Percentiles rank a stretch among this genome's conserved stretches.
These are phyloP conservation scores for Porites lobata DNA, from an alignment of 92 coral and sea anemone species.

Conservation along the genomic window DNA sequence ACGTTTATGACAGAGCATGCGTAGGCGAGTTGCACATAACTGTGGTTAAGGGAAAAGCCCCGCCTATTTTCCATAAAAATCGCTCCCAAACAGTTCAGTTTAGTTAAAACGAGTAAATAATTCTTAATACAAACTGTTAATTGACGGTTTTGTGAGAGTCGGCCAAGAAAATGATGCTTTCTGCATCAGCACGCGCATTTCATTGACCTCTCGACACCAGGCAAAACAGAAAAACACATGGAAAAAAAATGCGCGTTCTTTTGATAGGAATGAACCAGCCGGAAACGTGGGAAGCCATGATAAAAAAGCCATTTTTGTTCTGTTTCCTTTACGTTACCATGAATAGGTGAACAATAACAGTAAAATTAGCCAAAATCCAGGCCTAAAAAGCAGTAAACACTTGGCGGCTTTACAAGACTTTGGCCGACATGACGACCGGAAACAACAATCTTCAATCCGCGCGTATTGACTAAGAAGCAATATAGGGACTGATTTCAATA, in stretches of 20 bases:
- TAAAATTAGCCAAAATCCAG: neutral
- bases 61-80: slow-evolving; percentile 17
- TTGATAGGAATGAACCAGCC: slow-evolving; percentile 1
- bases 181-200: slow-evolving; percentile 14
- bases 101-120: neutral
- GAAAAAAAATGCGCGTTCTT: too few species aligned
- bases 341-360: neutral
- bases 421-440: neutral
- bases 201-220: slow-evolving; percentile 28
- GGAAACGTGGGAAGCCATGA: slow-evolving; percentile 13
- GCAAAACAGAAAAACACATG: neutral
- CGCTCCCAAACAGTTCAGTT: slow-evolving; percentile 1
- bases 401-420: neutral
- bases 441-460: neutral
- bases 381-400: neutral
- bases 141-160: neutral
- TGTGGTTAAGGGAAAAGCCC: slow-evolving; percentile 39
- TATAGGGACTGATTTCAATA: neutral
- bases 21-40: slow-evolving; percentile 32
- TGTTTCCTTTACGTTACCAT: neutral
- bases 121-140: neutral
- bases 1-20: slow-evolving; percentile 32
- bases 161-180: neutral
- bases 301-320: slow-evolving; percentile 12
- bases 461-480: neutral